These are phyloP conservation scores for Sceloporus tristichus DNA, from an alignment of 2,113 vertebrate species.

Conservation along the genomic window DNA sequence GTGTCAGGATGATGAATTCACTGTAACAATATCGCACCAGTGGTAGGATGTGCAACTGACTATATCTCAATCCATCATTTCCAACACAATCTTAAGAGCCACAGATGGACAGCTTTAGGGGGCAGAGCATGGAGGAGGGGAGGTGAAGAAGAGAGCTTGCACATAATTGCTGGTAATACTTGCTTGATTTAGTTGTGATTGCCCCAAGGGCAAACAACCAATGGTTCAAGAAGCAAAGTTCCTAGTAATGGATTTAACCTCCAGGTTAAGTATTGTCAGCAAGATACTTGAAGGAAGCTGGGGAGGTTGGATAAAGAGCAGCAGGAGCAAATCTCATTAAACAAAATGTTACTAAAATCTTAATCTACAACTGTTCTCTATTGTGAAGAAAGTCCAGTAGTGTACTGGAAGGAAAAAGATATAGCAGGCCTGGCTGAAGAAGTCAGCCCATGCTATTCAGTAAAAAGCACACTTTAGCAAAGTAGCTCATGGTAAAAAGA, in stretches of 20 bases:
- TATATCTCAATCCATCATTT: slow-evolving; percentile 30
- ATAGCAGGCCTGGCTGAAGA: neutral
- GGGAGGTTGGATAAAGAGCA: neutral
- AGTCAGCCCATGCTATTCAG: too few species aligned
- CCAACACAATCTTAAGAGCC: neutral
- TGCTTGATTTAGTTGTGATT: slow-evolving; percentile 14
- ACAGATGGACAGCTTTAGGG: slow-evolving; percentile 15
- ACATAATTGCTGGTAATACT: slow-evolving; percentile 16
- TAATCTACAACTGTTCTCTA: neutral
- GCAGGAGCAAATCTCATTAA: neutral
- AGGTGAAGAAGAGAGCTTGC: neutral
- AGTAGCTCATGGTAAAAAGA: neutral
- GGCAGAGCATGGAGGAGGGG: neutral
- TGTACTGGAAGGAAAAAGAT: neutral
- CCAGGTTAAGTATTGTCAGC: slow-evolving; percentile 13
- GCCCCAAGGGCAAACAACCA: slow-evolving; percentile 4
- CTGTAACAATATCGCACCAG: slow-evolving; percentile 15
- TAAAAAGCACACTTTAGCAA: neutral
- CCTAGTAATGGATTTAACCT: slow-evolving; percentile 25
- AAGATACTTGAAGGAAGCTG: neutral
- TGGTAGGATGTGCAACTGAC: slow-evolving; percentile 21
- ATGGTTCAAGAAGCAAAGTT: slow-evolving; percentile 13
- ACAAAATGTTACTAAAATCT: neutral
- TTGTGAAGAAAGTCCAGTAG: neutral
- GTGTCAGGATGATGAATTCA: slow-evolving; percentile 36